Evolutionary conservation across 2,888 invertebrate species (phyloP), one percentile per base, ranked within the genome.

Genomic region (Netelia fuscicornis): DNA sequence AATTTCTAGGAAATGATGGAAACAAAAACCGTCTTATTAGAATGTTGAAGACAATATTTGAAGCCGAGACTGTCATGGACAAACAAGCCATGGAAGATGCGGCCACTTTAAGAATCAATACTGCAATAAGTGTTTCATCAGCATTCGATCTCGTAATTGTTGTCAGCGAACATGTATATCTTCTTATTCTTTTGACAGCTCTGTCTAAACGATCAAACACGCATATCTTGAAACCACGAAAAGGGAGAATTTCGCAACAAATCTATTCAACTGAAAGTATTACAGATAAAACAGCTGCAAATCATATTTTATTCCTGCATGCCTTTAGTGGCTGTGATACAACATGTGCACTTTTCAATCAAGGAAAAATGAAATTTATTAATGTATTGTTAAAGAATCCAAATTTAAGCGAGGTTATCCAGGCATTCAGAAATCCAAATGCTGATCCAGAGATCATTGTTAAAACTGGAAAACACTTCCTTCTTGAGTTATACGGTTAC

Each of bases 81-180:
- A 52, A 76, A 25, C 87, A 88, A 86, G 87, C 88, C 74, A 79
- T 54, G 72, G 88, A 88, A 86, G 89, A 89, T 83, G 89, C 87
- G 13, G 87, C 88, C 48, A 44, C 48, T 6, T 78, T 88, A 42
- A 88, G 87, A 10, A 79, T 89, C 9, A 64, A 64, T 13, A 88
- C 87, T n/a, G 86, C 86, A 5, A 79, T 86, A 17, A 75, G 71
- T 20, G 30, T 83, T n/a, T 68, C 85, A 25, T 10, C 81, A 3
- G 10, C 56, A 17, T 64, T 56, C 30, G 67, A 77, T 20, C 71
- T 78, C 20, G 83, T 85, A 30, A 30, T 84, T 30, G 68, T 86
- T 72, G 83, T 87, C 17, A 87, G 80, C 42, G 84, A 87, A 86
- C 84, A 87, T 56, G 48, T 83, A 54, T 85, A 87, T 82, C 80